These are phyloP conservation scores for Drosophila antonietae DNA, from an alignment of 2,888 invertebrate genomes.

Conservation along the genomic window DNA sequence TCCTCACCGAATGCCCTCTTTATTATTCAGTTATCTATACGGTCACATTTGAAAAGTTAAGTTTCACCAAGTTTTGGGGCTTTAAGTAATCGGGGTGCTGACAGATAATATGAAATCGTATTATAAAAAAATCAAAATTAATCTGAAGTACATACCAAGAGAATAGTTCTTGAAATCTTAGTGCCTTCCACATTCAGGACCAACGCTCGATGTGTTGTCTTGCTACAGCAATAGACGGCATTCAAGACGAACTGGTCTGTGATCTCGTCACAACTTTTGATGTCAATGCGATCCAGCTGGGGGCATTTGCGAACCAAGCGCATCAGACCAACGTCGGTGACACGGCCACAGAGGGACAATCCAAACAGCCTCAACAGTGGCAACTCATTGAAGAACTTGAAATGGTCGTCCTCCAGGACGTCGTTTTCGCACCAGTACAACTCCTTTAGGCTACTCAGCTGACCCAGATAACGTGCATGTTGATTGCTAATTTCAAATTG, in stretches of 20 bases:
- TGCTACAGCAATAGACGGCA: constrained; percentile 51
- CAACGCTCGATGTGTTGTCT: constrained; percentile 27
- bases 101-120: neutral
- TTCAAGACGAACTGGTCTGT: constrained; percentile 58
- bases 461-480: constrained; percentile 61
- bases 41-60: constrained; percentile 45
- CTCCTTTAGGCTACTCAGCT: constrained; percentile 51
- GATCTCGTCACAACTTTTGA: constrained; percentile 52
- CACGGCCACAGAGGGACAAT: constrained; percentile 45
- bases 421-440: constrained; percentile 59
- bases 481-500: constrained; percentile 61
- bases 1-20: neutral
- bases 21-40: constrained; percentile 10
- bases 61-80: constrained; percentile 46
- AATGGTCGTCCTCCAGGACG: constrained; percentile 63
- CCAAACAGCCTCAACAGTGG: constrained; percentile 32
- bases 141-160: constrained; percentile 33
- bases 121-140: neutral
- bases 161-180: constrained; percentile 38
- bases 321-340: constrained; percentile 59
- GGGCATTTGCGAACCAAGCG: constrained; percentile 52
- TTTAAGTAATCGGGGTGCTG: constrained; percentile 60
- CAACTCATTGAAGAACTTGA: constrained; percentile 60
- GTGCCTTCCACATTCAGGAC: constrained; percentile 46
- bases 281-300: constrained; percentile 43